Conservation (phyloP, 2,888 invertebrate species). For the Philereme vetulata region DNA sequence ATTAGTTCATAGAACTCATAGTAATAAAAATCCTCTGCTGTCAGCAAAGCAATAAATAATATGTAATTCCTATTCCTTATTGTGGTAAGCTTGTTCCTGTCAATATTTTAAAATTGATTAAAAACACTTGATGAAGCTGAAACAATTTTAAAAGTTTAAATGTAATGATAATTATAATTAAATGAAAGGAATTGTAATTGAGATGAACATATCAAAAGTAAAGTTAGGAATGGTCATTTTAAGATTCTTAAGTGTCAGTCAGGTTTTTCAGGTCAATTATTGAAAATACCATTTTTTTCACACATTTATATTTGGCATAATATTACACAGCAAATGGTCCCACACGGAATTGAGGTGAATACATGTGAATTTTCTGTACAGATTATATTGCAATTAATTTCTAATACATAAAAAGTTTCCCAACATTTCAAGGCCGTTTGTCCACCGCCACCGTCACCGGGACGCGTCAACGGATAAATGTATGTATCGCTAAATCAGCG, state of each 20-base stretch:
- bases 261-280: constrained; percentile 26
- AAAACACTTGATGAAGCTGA: not conserved
- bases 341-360: constrained; percentile 43
- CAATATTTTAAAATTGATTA: constrained; percentile 6
- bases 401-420: constrained; percentile 5
- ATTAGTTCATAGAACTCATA: constrained; percentile 7
- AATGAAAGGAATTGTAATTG: constrained; percentile 17
- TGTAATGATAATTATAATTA: not conserved
- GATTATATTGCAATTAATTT: constrained; percentile 29
- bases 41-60: constrained; percentile 10
- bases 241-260: not conserved
- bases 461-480: no score
- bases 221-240: not conserved
- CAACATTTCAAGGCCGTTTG: no score
- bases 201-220: constrained; percentile 26
- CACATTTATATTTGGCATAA: constrained; percentile 63
- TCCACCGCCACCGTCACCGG: no score
- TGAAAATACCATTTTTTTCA: constrained; percentile 36
- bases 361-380: constrained; percentile 25
- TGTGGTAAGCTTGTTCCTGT: constrained; percentile 23
- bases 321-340: constrained; percentile 59
- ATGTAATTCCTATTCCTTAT: constrained; percentile 7
- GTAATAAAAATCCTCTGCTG: constrained; percentile 9
- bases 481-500: no score
- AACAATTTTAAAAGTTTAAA: no score